Evolutionary conservation across 2,888 invertebrate genomes (phyloP), one percentile per base, ranked within the genome.

Genomic region (Trichogramma evanescens): DNA sequence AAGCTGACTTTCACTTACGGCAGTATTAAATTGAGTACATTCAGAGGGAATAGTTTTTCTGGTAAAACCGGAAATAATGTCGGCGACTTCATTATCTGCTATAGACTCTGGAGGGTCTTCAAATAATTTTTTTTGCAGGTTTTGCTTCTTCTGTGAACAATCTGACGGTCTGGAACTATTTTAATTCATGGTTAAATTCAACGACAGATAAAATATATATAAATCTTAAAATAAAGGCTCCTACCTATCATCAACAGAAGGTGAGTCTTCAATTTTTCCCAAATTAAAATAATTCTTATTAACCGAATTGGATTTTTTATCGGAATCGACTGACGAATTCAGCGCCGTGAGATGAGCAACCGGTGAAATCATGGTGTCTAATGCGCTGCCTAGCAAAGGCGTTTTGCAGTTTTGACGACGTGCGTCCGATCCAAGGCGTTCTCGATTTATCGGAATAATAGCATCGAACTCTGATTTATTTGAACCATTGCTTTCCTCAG

Each of bases 31-130:
- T 41, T 26, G 10, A 9, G n/a, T 4, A 6, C 53, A 44, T 52
- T 45, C 46, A 43, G 10, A 8, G 26, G 2, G 4, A 8, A 42
- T 7, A 39, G 38, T 13, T 40, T 50, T 1, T 51, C 48, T 6
- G 59, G 48, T 38, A 45, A 50, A 26, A 26, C 78, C 79, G 0
- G 85, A 84, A 69, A 83, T 85, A 59, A 86, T 72, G 38, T 79
- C 80, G 59, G 82, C 79, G 8, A 86, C 72, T 54, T 82, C 82
- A 42, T 82, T 82, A 6, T 85, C 80, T 50, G 71, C 71, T 1
- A 72, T 67, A 50, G 68, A 64, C 43, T 75, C 73, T 1, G 68
- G 58, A 13, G 66, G 64, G 61, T 78, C 74, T 5, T 72, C 65
- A 64, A 80, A 81, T 39, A 82, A 63, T 64, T 80, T 79, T 54